Percentiles rank a stretch among this genome's conserved stretches.
These are phyloP conservation scores for Sturnus vulgaris DNA, from an alignment of 2,113 vertebrate genomes.

Conservation along the genomic window DNA sequence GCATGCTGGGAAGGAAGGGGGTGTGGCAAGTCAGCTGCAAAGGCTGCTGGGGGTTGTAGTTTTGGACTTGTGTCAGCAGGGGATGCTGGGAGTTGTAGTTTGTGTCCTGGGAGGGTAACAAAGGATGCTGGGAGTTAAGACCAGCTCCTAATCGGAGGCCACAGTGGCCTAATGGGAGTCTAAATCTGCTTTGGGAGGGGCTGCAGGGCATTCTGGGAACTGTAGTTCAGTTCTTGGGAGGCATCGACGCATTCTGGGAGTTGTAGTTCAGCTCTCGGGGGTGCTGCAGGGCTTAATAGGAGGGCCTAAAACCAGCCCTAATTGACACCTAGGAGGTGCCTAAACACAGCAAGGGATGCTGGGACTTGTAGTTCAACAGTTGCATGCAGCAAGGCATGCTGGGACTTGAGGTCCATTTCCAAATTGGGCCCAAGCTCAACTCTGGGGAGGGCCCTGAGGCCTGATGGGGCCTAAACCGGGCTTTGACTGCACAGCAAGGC, in stretches of 20 bases:
- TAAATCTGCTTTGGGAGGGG: fast-evolving
- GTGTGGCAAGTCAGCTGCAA: fast-evolving
- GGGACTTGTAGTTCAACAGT: fast-evolving
- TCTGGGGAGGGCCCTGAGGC: no score
- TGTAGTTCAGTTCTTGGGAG: background rate
- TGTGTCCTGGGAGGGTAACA: fast-evolving
- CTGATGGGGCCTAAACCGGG: no score
- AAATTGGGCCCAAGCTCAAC: background rate
- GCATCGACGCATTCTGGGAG: background rate
- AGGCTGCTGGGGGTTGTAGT: background rate
- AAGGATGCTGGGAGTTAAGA: fast-evolving
- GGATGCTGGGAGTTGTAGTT: background rate
- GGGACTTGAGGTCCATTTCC: background rate
- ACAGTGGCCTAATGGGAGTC: fast-evolving
- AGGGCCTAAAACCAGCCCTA: background rate
- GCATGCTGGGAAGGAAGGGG: background rate
- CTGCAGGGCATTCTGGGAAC: background rate
- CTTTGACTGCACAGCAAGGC: no score
- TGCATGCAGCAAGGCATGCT: fast-evolving
- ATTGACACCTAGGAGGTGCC: fast-evolving
- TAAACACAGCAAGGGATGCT: background rate
- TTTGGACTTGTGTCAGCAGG: fast-evolving
- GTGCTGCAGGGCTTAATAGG: fast-evolving
- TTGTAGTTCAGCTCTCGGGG: background rate
- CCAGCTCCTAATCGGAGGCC: fast-evolving